phyloP scores from a whole-genome alignment of 2,113 vertebrate species.

The Melanerpes formicivorus region DNA sequence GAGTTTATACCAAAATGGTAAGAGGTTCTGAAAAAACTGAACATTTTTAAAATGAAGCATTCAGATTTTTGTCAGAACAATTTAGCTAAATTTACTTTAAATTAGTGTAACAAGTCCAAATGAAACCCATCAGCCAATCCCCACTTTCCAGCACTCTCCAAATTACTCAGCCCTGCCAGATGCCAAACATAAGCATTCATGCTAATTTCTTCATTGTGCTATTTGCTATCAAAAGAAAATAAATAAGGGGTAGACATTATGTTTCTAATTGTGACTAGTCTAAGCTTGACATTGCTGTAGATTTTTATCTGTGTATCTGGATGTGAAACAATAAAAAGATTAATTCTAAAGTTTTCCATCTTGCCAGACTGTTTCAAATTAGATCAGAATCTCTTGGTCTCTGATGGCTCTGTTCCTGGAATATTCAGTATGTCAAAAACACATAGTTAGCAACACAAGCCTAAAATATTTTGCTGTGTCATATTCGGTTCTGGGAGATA shows the following conservation, averaged over 20 bases:
- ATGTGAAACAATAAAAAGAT: neutral
- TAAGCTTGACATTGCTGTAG: neutral
- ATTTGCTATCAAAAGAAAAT: slow-evolving; percentile 31
- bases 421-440: slow-evolving; percentile 29
- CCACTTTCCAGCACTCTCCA: neutral
- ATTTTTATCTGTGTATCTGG: neutral
- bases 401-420: slow-evolving; percentile 21
- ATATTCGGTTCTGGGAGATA: slow-evolving; percentile 32
- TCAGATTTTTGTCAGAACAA: slow-evolving; percentile 28
- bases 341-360: slow-evolving; percentile 10
- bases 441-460: neutral
- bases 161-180: slow-evolving; percentile 29
- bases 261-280: neutral
- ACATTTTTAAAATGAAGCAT: slow-evolving; percentile 5
- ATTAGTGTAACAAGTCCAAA: slow-evolving; percentile 33
- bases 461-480: slow-evolving; percentile 52
- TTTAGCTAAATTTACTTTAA: slow-evolving; percentile 47
- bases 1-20: neutral
- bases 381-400: slow-evolving; percentile 34
- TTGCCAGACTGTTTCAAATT: slow-evolving; percentile 37
- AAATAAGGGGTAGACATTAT: slow-evolving; percentile 8
- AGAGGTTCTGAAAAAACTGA: neutral
- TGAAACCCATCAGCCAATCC: slow-evolving; percentile 43
- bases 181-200: neutral
- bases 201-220: slow-evolving; percentile 32